Evolutionary conservation across 2,888 invertebrate species (phyloP).

Genomic region (Drosophila anomalata): DNA sequence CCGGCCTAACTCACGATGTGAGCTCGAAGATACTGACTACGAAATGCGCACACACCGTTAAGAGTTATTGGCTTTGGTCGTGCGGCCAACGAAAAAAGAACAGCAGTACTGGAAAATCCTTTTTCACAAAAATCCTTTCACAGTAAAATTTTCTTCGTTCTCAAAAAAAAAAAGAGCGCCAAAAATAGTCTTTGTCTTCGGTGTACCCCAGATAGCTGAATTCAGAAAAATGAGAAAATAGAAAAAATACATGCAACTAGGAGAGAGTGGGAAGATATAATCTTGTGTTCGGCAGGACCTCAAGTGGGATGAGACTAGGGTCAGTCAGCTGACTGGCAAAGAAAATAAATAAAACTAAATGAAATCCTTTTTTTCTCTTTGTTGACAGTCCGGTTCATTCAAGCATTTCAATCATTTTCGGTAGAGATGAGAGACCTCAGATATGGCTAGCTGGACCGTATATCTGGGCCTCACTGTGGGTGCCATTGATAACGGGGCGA

Average conservation of each 20-base stretch:
- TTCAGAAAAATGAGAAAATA: conserved; percentile 7
- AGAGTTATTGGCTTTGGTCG: conserved; percentile 58
- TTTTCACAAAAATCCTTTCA: conserved; percentile 65
- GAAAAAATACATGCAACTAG: conserved; percentile 21
- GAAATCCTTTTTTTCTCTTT: conserved; percentile 47
- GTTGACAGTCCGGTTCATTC: conserved; percentile 70
- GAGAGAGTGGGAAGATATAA: conserved; percentile 52
- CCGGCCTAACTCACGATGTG: conserved; percentile 61
- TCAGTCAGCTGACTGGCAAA: conserved; percentile 65
- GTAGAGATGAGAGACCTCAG: conserved; percentile 55
- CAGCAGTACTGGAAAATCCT: conserved; percentile 56
- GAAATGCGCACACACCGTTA: conserved; percentile 61
- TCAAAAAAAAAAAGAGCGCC: conserved; percentile 63
- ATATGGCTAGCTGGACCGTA: conserved; percentile 41
- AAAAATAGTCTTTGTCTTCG: conserved; percentile 55
- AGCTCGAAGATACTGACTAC: conserved; percentile 66
- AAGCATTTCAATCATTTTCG: conserved; percentile 60
- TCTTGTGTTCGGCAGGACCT: conserved; percentile 67
- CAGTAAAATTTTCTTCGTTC: conserved; percentile 51
- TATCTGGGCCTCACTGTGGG: conserved; percentile 28
- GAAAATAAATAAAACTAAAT: conserved; percentile 47
- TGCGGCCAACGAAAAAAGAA: conserved; percentile 54
- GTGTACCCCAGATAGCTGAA: conserved; percentile 58
- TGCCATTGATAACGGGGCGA: conserved; percentile 57
- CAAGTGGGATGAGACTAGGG: conserved; percentile 55